Evolutionary conservation across 2,113 vertebrate genomes (phyloP), one percentile per base, ranked within the genome.

Genomic region (Trematocara marginatum): DNA sequence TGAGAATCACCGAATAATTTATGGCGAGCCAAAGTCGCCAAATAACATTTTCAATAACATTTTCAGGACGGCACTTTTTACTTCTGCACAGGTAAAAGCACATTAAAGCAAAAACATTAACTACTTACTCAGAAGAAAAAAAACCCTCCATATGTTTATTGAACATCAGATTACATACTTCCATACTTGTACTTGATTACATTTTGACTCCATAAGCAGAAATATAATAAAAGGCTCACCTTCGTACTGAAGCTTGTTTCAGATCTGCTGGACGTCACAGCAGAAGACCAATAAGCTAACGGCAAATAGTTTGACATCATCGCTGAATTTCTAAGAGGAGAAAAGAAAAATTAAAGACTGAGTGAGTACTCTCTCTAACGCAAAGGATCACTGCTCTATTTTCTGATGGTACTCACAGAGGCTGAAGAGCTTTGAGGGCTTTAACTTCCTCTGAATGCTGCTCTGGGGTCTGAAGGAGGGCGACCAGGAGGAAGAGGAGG

Each of bases 211-310:
- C 15, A 49, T 31, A 18, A 49, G 26, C 2, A 3, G 15, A 15
- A 40, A 40, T 66, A 40, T 5, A 51, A 51, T 76, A n/a, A 4
- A 11, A 51, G 40, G 3, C 80, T 81, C 8, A 88, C 89, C 89
- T 86, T 45, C 0, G 4, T 2, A 6, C 6, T 69, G 80, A 51
- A 57, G 9, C 26, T 35, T 5, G 64, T 59, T 3, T 61, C 66
- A 26, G 29, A 53, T 6, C 10, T 34, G 15, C 0, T 4, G 15
- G 35, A 42, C 6, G 1, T 20, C 3, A 42, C 56, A 9, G 66
- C 56, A 11, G 31, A 7, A 8, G 64, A 82, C 86, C 83, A 88
- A 84, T 80, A 64, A 23, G 79, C 9, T 31, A 56, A 59, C 59
- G 52, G 56, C 3, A 5, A 57, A 23, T 34, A 35, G 7, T 79